These are phyloP conservation scores for Rhizoglyphus robini DNA, from an alignment of 1,140 invertebrate genomes.

Conservation along the genomic window DNA sequence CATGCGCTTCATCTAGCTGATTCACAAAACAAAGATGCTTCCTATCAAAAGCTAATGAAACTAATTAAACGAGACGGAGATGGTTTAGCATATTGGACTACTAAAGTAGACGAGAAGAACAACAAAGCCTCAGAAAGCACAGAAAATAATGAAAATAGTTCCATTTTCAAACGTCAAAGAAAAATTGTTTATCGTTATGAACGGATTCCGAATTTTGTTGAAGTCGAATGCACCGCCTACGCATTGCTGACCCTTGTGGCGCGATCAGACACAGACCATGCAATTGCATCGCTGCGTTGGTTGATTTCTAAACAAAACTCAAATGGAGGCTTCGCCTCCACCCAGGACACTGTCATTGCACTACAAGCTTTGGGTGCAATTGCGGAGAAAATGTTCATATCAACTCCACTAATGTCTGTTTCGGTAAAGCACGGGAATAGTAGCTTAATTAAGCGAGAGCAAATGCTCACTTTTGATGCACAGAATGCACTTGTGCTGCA, in stretches of 20 bases:
- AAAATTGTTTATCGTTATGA: too few relatives aligned
- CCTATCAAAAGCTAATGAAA: conserved; percentile 50
- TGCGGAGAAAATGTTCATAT: too few relatives aligned
- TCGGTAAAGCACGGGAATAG: conserved; percentile 37
- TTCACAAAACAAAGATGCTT: conserved; percentile 47
- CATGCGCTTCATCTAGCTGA: too few relatives aligned
- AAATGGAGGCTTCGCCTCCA: too few relatives aligned
- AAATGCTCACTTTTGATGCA: conserved; percentile 39
- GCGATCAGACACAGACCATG: conserved; percentile 45
- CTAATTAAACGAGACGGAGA: conserved; percentile 43
- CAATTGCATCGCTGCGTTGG: conserved; percentile 64
- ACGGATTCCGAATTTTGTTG: conserved; percentile 73
- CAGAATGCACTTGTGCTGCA: conserved; percentile 60
- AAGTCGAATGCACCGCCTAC: too few relatives aligned
- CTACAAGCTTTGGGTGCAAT: too few relatives aligned
- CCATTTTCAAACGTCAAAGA: too few relatives aligned
- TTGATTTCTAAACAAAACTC: too few relatives aligned
- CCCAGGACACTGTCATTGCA: too few relatives aligned
- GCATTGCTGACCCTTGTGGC: conserved; percentile 34
- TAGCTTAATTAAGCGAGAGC: conserved; percentile 28
- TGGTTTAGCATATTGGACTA: conserved; percentile 17
- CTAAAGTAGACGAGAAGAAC: neutral
- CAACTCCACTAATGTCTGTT: conserved; percentile 40
- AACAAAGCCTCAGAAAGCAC: too few relatives aligned
- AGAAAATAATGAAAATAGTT: too few relatives aligned